Conservation (phyloP, 1,140 invertebrate species). For the Hypsibius dujardini region DNA sequence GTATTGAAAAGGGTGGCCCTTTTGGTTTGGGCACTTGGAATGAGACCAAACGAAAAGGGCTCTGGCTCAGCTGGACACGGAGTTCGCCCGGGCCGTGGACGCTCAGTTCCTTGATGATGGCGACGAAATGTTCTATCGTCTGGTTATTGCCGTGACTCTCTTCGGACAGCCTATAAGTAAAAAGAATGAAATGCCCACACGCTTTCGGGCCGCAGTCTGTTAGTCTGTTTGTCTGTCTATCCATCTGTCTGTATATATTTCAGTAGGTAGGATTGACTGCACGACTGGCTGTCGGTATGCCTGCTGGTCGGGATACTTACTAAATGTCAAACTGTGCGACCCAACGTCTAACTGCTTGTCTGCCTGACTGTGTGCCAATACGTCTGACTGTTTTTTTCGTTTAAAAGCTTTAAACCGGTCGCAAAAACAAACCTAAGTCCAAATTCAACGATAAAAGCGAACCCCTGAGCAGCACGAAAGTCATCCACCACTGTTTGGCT, state of each 20-base stretch:
- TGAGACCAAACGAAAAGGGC: neutral
- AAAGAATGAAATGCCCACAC: too few species aligned
- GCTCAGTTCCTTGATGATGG: neutral
- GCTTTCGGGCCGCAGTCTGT: too few species aligned
- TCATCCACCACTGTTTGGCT: conserved; percentile 73
- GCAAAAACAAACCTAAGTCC: conserved; percentile 59
- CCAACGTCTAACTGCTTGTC: too few species aligned
- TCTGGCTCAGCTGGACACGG: neutral
- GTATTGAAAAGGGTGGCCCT: neutral
- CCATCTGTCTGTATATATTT: too few species aligned
- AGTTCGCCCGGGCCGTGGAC: conserved; percentile 4
- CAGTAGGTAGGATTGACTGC: too few species aligned
- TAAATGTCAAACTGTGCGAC: too few species aligned
- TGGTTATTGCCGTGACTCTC: neutral
- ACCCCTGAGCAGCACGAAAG: conserved; percentile 81
- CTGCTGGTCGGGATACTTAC: too few species aligned
- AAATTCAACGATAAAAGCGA: conserved; percentile 81
- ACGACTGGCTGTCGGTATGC: too few species aligned
- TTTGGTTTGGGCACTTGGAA: conserved; percentile 7
- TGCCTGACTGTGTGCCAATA: too few species aligned
- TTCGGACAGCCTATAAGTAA: neutral
- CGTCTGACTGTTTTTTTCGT: too few species aligned
- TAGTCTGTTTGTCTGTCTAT: too few species aligned
- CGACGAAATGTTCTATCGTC: conserved; percentile 1
- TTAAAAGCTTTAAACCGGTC: neutral